phyloP scores from a whole-genome alignment of 2,797 vertebrate genomes.

The Spea hammondii region DNA sequence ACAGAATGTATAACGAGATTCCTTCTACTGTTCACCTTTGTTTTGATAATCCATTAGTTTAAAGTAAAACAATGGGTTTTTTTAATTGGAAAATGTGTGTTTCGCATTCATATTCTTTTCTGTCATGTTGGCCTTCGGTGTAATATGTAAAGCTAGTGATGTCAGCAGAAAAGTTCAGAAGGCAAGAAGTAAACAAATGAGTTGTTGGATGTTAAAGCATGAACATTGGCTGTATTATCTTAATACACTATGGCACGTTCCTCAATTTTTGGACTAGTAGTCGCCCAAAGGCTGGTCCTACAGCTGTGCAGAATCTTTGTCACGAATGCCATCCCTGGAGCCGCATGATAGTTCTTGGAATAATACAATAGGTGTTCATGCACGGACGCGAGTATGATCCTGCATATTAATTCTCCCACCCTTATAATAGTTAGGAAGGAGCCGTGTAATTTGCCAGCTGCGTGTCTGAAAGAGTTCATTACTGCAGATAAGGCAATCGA shows the following conservation, averaged over 20 bases:
- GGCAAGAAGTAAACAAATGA: not conserved
- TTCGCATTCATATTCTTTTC: not conserved
- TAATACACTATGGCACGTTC: not conserved
- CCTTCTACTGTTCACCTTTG: no score
- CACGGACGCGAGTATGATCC: slow-evolving; percentile 62
- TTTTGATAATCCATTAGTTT: no score
- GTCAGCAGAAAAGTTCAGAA: slow-evolving; percentile 8
- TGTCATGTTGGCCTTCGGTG: slow-evolving; percentile 10
- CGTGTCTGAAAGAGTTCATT: slow-evolving; percentile 61
- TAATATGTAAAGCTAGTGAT: not conserved
- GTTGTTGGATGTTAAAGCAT: not conserved
- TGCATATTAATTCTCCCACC: slow-evolving; percentile 63
- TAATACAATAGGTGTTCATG: slow-evolving; percentile 54
- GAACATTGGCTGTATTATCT: not conserved
- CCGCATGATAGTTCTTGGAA: slow-evolving; percentile 52
- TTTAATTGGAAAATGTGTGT: no score
- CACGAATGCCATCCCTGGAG: not conserved
- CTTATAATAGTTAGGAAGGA: slow-evolving; percentile 63
- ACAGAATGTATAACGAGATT: not conserved
- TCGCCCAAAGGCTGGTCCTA: not conserved
- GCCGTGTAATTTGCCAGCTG: slow-evolving; percentile 62
- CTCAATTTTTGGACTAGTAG: not conserved
- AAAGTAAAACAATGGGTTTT: no score
- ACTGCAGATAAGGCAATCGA: slow-evolving; percentile 51
- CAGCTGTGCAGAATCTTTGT: not conserved